Evolutionary conservation across 2,113 vertebrate species (phyloP), one percentile per base, ranked within the genome.

Genomic region (Salminus brasiliensis): DNA sequence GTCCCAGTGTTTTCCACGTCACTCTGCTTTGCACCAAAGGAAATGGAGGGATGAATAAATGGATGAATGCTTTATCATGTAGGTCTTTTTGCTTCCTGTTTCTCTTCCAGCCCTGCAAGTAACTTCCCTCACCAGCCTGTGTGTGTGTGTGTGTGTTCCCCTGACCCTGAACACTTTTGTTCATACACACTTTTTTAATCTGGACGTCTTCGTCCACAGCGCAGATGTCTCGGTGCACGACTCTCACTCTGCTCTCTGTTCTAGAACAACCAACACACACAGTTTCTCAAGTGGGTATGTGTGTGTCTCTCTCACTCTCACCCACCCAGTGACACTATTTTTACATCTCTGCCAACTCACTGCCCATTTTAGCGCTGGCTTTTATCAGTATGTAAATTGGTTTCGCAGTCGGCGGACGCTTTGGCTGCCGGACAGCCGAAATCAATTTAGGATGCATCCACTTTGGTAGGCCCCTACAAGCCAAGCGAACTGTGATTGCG

Each of bases 291-390:
- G 25, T 73, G 69, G 41, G 47, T 47, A 25, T 79, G 23, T 72
- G n/a, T 78, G 67, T 36, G 30, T 55, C 69, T 79, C 78, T 72
- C 78, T 79, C 78, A 79, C 78, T 66, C 59, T 79, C 78, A 72
- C 78, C 78, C 78, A 79, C 78, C 78, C 78, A 55, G 57, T 43
- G 70, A 55, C 78, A 79, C 78, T 79, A 79, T 79, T 79, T 79
- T 73, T 79, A 79, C 52, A 72, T 65, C 78, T 55, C 60, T 79
- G 78, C 78, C 78, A 72, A 66, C 69, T 79, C 78, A 79, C 8
- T 79, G 78, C 69, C 78, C 78, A 43, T 79, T 79, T 79, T 79
- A 79, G 78, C 43, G 69, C 60, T 72, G 70, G 59, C 78, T 72
- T 72, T 72, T 79, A 60, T 79, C 70, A 66, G 78, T 63, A 72